Evolutionary conservation across 2,113 vertebrate genomes (phyloP).

Genomic region (Urocolius indicus): DNA sequence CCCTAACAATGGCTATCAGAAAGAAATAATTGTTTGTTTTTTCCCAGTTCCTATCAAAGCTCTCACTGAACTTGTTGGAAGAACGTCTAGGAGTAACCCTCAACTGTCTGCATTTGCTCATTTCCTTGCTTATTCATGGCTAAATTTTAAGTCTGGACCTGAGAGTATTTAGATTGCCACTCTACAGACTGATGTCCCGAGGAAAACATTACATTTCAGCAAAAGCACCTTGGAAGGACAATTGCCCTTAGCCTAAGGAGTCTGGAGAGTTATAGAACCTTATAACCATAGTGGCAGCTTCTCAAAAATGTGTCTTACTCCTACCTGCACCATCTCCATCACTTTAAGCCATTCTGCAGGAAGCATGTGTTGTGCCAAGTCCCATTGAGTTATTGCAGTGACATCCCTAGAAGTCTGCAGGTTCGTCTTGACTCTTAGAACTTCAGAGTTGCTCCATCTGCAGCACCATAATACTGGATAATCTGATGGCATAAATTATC

Average conservation of each 20-base stretch:
- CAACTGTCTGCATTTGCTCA: not conserved
- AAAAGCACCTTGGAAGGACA: not conserved
- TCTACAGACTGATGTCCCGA: accelerated
- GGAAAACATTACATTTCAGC: not conserved
- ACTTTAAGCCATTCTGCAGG: not conserved
- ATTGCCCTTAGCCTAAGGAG: not conserved
- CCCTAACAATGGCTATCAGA: not conserved
- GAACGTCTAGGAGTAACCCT: not conserved
- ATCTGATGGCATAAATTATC: not conserved
- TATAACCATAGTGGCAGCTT: not conserved
- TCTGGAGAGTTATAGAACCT: not conserved
- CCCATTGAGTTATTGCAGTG: not conserved
- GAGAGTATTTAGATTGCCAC: not conserved
- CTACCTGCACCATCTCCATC: not conserved
- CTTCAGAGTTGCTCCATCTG: not conserved
- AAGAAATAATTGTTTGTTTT: not conserved
- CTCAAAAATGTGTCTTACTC: not conserved
- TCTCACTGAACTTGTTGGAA: not conserved
- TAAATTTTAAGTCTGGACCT: not conserved
- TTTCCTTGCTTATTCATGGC: not conserved
- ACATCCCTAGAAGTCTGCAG: not conserved
- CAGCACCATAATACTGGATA: not conserved
- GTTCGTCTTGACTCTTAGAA: not conserved
- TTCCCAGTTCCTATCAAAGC: not conserved
- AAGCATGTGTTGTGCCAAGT: not conserved